These are phyloP conservation scores for Cyclophora punctaria DNA, from an alignment of 2,888 invertebrate species.

Conservation along the genomic window DNA sequence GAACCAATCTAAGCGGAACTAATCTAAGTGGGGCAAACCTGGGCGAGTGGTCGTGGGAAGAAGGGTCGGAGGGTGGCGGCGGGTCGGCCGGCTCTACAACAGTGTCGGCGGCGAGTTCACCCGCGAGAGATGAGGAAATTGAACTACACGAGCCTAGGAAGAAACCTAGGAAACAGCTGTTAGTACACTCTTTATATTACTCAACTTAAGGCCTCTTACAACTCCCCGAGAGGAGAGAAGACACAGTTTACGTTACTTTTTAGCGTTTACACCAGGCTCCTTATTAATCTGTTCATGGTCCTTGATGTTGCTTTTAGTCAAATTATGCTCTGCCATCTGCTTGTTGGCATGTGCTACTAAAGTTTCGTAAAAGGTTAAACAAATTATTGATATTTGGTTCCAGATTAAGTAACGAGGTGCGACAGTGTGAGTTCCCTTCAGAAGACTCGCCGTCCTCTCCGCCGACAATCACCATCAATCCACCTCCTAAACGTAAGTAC, in stretches of 20 bases:
- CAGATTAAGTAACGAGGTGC: constrained; percentile 56
- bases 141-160: constrained; percentile 82
- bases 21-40: too few species aligned
- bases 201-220: too few species aligned
- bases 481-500: constrained; percentile 58
- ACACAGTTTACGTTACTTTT: too few species aligned
- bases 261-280: too few species aligned
- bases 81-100: constrained; percentile 84
- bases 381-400: not conserved
- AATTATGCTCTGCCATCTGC: too few species aligned
- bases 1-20: too few species aligned
- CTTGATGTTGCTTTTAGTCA: too few species aligned
- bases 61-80: constrained; percentile 18
- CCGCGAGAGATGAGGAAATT: constrained; percentile 70
- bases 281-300: too few species aligned
- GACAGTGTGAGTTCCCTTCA: constrained; percentile 57
- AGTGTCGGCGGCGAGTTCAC: constrained; percentile 89
- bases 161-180: constrained; percentile 94
- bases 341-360: too few species aligned
- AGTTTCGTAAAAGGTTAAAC: too few species aligned
- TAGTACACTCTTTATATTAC: constrained; percentile 40
- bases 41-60: not conserved
- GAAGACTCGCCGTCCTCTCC: constrained; percentile 57
- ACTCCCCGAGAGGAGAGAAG: too few species aligned
- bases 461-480: constrained; percentile 40